phyloP scores from a whole-genome alignment of 2,797 vertebrate species.

The Heterohyrax brucei region DNA sequence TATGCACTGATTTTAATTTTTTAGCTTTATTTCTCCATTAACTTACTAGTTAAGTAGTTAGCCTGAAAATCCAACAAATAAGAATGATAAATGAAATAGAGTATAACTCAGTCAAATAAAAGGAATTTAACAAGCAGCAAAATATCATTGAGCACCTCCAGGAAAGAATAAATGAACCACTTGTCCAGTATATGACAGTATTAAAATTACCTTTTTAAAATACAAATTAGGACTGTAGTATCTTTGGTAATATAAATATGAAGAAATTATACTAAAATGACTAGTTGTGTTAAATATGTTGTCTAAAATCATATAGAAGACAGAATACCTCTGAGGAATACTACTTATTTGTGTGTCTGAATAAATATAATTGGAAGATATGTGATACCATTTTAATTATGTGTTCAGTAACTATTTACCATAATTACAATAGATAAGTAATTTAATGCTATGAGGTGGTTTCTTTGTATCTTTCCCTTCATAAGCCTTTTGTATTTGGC shows the following conservation, averaged over 20 bases:
- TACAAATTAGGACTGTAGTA: constrained; percentile 22
- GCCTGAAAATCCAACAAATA: constrained; percentile 59
- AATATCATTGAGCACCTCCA: constrained; percentile 32
- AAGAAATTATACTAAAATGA: not conserved
- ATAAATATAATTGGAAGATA: constrained; percentile 45
- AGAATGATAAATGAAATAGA: constrained; percentile 61
- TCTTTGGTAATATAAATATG: constrained; percentile 24
- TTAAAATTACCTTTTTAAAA: not conserved
- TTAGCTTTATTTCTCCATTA: constrained; percentile 30
- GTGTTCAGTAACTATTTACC: constrained; percentile 38
- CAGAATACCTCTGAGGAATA: constrained; percentile 10
- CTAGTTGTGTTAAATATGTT: not conserved
- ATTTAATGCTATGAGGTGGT: not conserved
- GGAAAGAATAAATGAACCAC: not conserved
- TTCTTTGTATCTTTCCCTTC: constrained; percentile 17
- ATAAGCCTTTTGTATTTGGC: not conserved
- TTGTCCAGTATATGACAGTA: not conserved
- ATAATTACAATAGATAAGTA: not conserved
- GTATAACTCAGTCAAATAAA: constrained; percentile 2
- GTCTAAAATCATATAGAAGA: constrained; percentile 31
- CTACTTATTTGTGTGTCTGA: not conserved
- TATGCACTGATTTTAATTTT: constrained; percentile 55
- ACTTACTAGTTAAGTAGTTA: not conserved
- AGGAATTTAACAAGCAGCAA: constrained; percentile 54
- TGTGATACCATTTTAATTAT: not conserved